phyloP scores from a whole-genome alignment of 2,797 vertebrate genomes.

The Antennarius maculatus region DNA sequence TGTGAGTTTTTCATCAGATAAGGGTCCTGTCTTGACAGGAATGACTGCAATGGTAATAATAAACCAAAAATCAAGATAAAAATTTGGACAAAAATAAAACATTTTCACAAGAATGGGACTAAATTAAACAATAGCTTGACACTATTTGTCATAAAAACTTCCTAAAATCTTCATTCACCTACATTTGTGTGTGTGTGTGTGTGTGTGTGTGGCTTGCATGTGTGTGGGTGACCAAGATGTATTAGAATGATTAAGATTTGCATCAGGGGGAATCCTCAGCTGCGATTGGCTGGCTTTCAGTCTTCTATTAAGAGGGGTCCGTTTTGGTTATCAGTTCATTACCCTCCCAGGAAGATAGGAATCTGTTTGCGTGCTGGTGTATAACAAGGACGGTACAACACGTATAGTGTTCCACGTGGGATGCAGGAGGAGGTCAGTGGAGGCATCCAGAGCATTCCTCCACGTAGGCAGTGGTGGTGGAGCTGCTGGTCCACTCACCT shows the following conservation, averaged over 20 bases:
- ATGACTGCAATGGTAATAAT: no score
- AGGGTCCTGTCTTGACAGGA: no score
- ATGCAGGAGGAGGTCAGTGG: conserved; percentile 59
- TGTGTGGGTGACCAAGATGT: conserved; percentile 22
- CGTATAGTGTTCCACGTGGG: conserved; percentile 35
- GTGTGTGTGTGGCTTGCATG: conserved; percentile 1
- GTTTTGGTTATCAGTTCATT: conserved; percentile 59
- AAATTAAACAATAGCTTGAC: no score
- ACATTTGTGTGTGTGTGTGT: no score
- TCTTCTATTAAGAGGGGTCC: conserved; percentile 5
- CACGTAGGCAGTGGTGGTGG: conserved; percentile 56
- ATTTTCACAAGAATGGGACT: no score
- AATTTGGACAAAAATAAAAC: no score
- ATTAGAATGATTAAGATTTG: conserved; percentile 50
- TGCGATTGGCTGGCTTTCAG: conserved; percentile 38
- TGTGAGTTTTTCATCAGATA: no score
- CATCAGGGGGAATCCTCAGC: conserved; percentile 34
- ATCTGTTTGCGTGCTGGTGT: not conserved
- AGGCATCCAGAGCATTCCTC: conserved; percentile 45
- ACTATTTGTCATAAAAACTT: no score
- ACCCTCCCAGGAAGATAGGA: conserved; percentile 46
- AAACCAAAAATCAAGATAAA: no score
- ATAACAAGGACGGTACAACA: conserved; percentile 9
- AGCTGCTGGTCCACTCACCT: conserved; percentile 64
- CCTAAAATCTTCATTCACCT: no score